Percentiles rank a stretch among this genome's conserved stretches.
Conservation (phyloP, 2,888 invertebrate species). For the Drosophila paramelanica region DNA sequence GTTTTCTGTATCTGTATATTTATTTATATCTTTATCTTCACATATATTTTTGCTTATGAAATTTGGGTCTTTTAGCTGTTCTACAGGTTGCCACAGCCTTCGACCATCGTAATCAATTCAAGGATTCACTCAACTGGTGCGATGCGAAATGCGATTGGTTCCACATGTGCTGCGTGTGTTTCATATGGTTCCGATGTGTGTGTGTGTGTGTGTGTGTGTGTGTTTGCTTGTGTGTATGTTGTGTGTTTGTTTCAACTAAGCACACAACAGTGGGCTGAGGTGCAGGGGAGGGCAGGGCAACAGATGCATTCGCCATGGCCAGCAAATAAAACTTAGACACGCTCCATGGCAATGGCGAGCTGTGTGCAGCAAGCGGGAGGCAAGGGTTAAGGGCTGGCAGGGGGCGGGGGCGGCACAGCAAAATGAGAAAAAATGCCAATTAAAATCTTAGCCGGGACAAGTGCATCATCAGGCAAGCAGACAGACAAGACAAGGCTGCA, state of each 20-base stretch:
- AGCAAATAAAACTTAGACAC: slow-evolving; percentile 80
- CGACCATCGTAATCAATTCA: slow-evolving; percentile 22
- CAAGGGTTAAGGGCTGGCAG: slow-evolving; percentile 50
- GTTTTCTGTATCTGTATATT: no score
- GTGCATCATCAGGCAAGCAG: slow-evolving; percentile 68
- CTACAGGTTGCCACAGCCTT: not conserved
- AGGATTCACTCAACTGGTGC: slow-evolving; percentile 64
- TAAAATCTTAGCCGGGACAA: slow-evolving; percentile 82
- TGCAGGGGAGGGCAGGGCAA: slow-evolving; percentile 1
- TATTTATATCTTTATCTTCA: no score
- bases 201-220: slow-evolving; percentile 15
- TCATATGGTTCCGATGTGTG: slow-evolving; percentile 12
- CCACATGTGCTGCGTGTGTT: slow-evolving; percentile 49
- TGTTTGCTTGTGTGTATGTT: slow-evolving; percentile 15
- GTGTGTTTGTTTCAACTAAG: slow-evolving; percentile 68
- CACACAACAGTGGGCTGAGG: slow-evolving; percentile 14
- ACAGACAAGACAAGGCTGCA: slow-evolving; percentile 20
- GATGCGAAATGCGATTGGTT: slow-evolving; percentile 72
- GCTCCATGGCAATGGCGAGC: slow-evolving; percentile 38
- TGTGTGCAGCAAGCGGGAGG: slow-evolving; percentile 4
- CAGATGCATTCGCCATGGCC: slow-evolving; percentile 68
- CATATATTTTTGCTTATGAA: no score
- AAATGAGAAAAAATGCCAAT: slow-evolving; percentile 79
- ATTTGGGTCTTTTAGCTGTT: not conserved
- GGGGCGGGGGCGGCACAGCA: not conserved